Conservation (phyloP, 2,888 invertebrate species). For the Iphiclides podalirius region DNA sequence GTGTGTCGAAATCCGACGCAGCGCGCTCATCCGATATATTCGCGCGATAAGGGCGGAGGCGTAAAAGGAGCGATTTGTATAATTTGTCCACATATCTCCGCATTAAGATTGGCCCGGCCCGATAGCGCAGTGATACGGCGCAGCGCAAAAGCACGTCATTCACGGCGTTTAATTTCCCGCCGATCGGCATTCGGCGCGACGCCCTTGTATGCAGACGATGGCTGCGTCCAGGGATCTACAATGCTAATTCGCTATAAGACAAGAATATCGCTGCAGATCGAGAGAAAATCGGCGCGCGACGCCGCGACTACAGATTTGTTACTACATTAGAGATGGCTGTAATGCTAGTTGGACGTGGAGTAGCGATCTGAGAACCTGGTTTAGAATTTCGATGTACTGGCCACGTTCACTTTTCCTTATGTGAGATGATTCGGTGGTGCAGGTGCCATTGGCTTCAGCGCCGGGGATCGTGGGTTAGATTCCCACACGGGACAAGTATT, state of each 20-base stretch:
- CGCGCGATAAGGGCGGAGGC: slow-evolving; percentile 54
- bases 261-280: background rate
- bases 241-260: slow-evolving; percentile 76
- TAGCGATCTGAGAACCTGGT: too few relatives aligned
- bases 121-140: slow-evolving; percentile 47
- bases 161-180: background rate
- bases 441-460: too few relatives aligned
- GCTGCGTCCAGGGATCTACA: slow-evolving; percentile 27
- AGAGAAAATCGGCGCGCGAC: background rate
- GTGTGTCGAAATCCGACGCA: slow-evolving; percentile 50
- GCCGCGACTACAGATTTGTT: background rate
- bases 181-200: background rate
- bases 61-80: slow-evolving; percentile 68
- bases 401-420: too few relatives aligned
- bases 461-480: too few relatives aligned
- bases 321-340: too few relatives aligned
- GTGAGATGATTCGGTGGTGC: too few relatives aligned
- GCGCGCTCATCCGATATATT: slow-evolving; percentile 47
- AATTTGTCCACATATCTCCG: slow-evolving; percentile 55
- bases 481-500: too few relatives aligned
- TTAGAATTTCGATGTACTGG: too few relatives aligned
- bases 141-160: too few relatives aligned
- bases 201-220: background rate
- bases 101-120: slow-evolving; percentile 55
- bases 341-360: too few relatives aligned